These are phyloP conservation scores for Rotaria socialis DNA, from an alignment of 2,888 invertebrate genomes.

Conservation along the genomic window DNA sequence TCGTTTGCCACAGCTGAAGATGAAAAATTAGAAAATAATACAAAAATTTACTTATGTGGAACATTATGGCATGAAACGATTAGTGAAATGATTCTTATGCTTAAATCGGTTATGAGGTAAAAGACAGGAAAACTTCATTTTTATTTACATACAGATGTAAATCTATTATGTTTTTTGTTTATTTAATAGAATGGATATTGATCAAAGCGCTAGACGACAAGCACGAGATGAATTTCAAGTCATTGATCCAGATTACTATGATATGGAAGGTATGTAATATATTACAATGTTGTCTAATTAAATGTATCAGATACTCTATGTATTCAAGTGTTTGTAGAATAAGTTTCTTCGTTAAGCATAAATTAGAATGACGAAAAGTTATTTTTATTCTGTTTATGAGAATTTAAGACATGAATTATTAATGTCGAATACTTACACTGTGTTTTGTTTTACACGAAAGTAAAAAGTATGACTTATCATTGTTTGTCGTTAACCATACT, in stretches of 20 bases:
- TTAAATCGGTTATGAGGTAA: slow-evolving; percentile 57
- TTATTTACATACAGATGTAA: neutral
- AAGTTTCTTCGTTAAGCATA: too few relatives aligned
- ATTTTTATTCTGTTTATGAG: too few relatives aligned
- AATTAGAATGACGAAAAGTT: too few relatives aligned
- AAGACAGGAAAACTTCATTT: neutral
- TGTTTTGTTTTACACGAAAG: too few relatives aligned
- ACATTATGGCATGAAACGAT: slow-evolving; percentile 59
- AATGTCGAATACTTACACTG: too few relatives aligned
- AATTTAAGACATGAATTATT: too few relatives aligned
- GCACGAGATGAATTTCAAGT: slow-evolving; percentile 58
- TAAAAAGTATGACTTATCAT: too few relatives aligned
- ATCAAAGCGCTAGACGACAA: slow-evolving; percentile 55
- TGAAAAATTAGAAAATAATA: slow-evolving; percentile 48
- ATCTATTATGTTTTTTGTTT: neutral
- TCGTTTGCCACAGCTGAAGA: slow-evolving; percentile 42
- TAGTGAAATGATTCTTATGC: slow-evolving; percentile 55
- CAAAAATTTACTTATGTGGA: slow-evolving; percentile 55
- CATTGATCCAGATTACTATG: slow-evolving; percentile 58
- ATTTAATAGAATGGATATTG: slow-evolving; percentile 55
- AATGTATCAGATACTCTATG: too few relatives aligned
- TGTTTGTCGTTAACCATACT: too few relatives aligned
- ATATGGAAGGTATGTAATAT: slow-evolving; percentile 55
- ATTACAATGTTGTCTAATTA: too few relatives aligned
- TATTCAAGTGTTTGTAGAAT: too few relatives aligned